Evolutionary conservation across 1,140 invertebrate genomes (phyloP).

Genomic region (Zaprionus ornatus): DNA sequence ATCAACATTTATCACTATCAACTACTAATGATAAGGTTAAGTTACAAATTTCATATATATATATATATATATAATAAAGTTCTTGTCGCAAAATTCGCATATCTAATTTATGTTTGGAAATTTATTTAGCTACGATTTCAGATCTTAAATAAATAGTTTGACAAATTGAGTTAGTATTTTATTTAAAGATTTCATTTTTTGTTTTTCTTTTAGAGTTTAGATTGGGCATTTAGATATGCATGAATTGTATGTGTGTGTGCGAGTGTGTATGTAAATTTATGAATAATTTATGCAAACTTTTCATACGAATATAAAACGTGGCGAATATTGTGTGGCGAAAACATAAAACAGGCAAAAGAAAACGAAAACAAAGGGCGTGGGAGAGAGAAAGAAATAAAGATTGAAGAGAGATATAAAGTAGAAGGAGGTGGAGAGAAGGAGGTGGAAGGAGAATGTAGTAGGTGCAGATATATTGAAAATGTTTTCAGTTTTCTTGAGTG

Average conservation of each 20-base stretch:
- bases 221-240: conserved; percentile 68
- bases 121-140: conserved; percentile 72
- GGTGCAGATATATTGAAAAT: conserved; percentile 16
- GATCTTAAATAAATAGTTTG: conserved; percentile 68
- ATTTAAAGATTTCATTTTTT: conserved; percentile 4
- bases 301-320: conserved; percentile 42
- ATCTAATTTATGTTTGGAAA: conserved; percentile 59
- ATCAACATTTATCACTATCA: conserved; percentile 76
- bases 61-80: conserved; percentile 41
- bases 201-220: conserved; percentile 14
- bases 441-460: background rate
- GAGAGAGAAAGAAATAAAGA: background rate
- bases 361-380: background rate
- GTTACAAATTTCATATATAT: conserved; percentile 64
- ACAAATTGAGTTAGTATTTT: conserved; percentile 48
- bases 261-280: conserved; percentile 30
- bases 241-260: conserved; percentile 29
- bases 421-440: background rate
- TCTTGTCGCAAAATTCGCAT: conserved; percentile 28
- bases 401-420: background rate
- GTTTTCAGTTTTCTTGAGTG: conserved; percentile 26
- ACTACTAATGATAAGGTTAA: conserved; percentile 75
- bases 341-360: background rate
- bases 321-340: conserved; percentile 18
- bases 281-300: conserved; percentile 61